phyloP scores from a whole-genome alignment of 2,113 vertebrate species.

The Megaleporinus macrocephalus region DNA sequence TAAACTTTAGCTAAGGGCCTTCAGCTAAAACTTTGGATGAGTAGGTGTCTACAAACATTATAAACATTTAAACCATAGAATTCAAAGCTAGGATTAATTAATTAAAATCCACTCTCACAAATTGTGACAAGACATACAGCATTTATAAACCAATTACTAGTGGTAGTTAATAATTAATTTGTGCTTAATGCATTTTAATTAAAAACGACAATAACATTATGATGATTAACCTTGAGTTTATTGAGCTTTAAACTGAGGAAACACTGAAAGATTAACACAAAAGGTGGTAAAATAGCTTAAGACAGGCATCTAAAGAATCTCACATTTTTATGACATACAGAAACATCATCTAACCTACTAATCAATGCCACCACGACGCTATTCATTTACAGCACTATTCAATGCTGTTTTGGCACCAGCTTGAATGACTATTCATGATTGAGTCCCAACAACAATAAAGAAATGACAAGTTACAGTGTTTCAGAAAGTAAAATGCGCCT shows the following conservation, averaged over 20 bases:
- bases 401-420: conserved; percentile 26
- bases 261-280: neutral
- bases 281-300: neutral
- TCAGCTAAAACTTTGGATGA: no score
- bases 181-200: no score
- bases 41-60: no score
- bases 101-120: no score
- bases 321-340: conserved; percentile 3
- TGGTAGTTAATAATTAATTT: no score
- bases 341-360: neutral
- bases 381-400: neutral
- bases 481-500: neutral
- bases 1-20: no score
- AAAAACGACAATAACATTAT: no score
- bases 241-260: neutral
- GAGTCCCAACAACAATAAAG: neutral
- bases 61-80: no score
- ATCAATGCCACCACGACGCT: conserved; percentile 7
- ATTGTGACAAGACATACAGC: no score
- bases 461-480: neutral
- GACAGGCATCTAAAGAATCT: neutral
- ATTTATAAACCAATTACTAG: no score
- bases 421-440: neutral
- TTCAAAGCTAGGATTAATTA: no score
- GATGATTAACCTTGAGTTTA: conserved; percentile 15